Evolutionary conservation across 2,113 vertebrate species (phyloP).

Genomic region (Rhegmatorhina hoffmannsi): DNA sequence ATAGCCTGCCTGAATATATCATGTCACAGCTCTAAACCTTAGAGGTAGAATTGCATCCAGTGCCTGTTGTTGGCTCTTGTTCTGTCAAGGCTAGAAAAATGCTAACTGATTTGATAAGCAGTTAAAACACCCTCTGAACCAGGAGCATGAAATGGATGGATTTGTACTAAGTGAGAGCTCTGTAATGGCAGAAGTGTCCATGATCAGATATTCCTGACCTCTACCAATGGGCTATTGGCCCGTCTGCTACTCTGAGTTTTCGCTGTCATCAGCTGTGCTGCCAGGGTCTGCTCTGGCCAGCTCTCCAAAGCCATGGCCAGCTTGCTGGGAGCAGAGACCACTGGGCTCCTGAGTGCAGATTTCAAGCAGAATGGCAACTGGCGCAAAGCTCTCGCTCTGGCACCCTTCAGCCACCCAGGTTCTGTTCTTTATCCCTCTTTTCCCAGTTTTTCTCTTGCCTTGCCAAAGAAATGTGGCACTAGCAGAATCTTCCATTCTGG

Average conservation of each 20-base stretch:
- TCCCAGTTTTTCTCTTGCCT: constrained; percentile 48
- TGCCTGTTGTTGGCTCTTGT: neutral
- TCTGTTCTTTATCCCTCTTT: constrained; percentile 64
- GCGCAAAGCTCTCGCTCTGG: constrained; percentile 25
- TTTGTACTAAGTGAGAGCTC: neutral
- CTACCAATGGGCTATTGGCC: neutral
- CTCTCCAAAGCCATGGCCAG: constrained; percentile 40
- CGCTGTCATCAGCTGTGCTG: constrained; percentile 16
- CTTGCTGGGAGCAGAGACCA: constrained; percentile 45
- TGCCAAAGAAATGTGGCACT: constrained; percentile 56
- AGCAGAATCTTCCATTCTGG: constrained; percentile 58
- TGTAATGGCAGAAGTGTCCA: neutral
- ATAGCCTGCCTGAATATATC: neutral
- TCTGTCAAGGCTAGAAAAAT: constrained; percentile 16
- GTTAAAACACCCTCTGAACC: neutral
- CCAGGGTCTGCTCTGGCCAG: constrained; percentile 29
- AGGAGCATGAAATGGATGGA: neutral
- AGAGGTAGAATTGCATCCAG: neutral
- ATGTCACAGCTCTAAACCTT: neutral
- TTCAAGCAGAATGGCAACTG: constrained; percentile 58
- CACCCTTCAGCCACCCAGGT: constrained; percentile 53
- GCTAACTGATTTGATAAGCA: neutral
- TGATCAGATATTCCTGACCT: neutral
- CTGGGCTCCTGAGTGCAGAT: constrained; percentile 42
- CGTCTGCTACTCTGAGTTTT: neutral